phyloP scores from a whole-genome alignment of 2,888 invertebrate genomes.

The Deroplatys truncata region DNA sequence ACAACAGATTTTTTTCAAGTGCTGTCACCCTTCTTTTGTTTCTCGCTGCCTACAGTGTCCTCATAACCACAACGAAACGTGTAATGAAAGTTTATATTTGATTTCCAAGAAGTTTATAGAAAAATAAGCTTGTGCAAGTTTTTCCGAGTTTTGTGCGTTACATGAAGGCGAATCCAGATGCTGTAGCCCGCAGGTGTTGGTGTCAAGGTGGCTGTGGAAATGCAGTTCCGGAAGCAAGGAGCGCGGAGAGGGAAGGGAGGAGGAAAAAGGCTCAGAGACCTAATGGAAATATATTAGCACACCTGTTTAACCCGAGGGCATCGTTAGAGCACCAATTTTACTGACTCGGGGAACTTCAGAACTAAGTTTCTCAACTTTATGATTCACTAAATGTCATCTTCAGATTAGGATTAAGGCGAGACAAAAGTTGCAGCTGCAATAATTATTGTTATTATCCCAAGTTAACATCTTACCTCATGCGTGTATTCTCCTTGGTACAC shows the following conservation, averaged over 20 bases:
- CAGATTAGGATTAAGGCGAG: background rate
- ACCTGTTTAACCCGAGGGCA: background rate
- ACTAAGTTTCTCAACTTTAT: background rate
- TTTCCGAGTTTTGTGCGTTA: background rate
- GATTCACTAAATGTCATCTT: background rate
- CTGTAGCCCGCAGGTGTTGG: background rate
- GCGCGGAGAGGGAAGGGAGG: no score
- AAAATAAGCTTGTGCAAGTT: no score
- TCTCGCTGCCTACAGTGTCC: no score
- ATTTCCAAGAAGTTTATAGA: no score
- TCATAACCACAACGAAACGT: no score
- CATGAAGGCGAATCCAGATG: no score
- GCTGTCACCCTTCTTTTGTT: no score
- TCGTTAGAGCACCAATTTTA: background rate
- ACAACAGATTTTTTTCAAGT: no score
- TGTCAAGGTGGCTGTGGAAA: background rate
- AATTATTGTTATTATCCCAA: no score
- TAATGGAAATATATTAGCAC: background rate
- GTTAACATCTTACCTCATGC: no score
- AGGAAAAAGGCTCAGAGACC: background rate
- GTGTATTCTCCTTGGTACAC: no score
- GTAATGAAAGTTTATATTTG: no score
- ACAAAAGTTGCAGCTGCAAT: background rate
- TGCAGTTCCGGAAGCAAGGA: background rate
- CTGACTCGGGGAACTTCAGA: background rate